These are phyloP conservation scores for Drosophila erecta DNA, from an alignment of 1,140 invertebrate genomes.

Conservation along the genomic window DNA sequence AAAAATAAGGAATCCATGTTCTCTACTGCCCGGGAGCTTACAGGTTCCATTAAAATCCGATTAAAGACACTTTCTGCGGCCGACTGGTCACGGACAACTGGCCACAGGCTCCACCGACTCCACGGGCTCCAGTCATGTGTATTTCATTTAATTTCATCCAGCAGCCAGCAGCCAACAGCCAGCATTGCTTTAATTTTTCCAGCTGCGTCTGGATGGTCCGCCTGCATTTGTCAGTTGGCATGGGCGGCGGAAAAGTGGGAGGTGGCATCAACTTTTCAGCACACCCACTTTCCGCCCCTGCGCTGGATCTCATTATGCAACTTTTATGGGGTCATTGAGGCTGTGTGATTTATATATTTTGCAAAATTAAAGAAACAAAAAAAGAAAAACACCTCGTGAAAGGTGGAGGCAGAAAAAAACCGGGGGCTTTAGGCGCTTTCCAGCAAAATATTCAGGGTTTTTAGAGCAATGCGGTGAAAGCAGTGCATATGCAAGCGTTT, in stretches of 20 bases:
- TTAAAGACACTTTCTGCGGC: slow-evolving; percentile 38
- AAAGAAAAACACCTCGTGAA: slow-evolving; percentile 21
- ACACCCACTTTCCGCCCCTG: slow-evolving; percentile 17
- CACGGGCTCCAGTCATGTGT: slow-evolving; percentile 16
- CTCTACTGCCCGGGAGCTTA: background rate
- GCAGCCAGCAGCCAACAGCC: background rate
- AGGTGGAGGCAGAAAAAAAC: slow-evolving; percentile 16
- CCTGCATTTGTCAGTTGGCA: slow-evolving; percentile 54
- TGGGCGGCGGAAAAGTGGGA: slow-evolving; percentile 9
- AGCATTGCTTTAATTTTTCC: slow-evolving; percentile 21
- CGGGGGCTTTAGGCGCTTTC: background rate
- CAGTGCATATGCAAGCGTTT: slow-evolving; percentile 10
- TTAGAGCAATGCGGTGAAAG: slow-evolving; percentile 16
- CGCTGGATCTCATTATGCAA: slow-evolving; percentile 64
- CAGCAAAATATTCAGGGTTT: slow-evolving; percentile 31
- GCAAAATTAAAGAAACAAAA: slow-evolving; percentile 67
- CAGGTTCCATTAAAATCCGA: slow-evolving; percentile 31
- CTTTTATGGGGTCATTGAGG: slow-evolving; percentile 70
- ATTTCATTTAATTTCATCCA: slow-evolving; percentile 41
- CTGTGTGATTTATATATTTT: slow-evolving; percentile 67
- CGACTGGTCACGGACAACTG: slow-evolving; percentile 24
- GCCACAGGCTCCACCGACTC: slow-evolving; percentile 10
- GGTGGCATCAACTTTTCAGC: slow-evolving; percentile 73
- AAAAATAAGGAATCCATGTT: background rate
- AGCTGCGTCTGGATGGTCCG: slow-evolving; percentile 18